Evolutionary conservation across 1,140 invertebrate genomes (phyloP), one percentile per base, ranked within the genome.

Genomic region (Drosophila yakuba): DNA sequence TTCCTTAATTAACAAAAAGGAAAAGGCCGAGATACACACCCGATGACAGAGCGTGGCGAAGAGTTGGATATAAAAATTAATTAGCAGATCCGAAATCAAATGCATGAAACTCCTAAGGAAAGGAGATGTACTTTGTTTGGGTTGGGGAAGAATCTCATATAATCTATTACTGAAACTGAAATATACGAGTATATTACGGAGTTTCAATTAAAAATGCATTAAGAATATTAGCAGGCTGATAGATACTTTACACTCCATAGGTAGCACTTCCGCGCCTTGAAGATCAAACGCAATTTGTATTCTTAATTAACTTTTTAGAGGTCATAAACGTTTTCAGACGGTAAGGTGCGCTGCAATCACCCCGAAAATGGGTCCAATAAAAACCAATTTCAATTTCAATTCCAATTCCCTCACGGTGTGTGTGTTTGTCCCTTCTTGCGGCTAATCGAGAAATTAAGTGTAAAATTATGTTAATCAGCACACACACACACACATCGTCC

Each of bases 61-160:
- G 75, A 82, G 69, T 60, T 71, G 83, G 63, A 83, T 81, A 83
- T 86, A 76, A 86, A 86, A 86, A 86, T 88, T 88, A 88, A 88
- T 88, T 88, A 88, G 67, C 75, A 83, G 62, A 72, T 64, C 45
- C 39, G 17, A 59, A 56, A 81, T 77, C 72, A 80, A 80, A 77
- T 60, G 60, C 72, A 76, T 62, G 44, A 74, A 78, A 60, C 50
- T 47, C 12, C 14, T 20, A 20, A 2, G 2, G 2, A n/a, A 12
- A 10, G 12, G n/a, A 15, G 5, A 10, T 32, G 32, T 32, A 32
- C 32, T 32, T 32, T 32, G 7, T 8, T 4, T 10, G 32, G 5
- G 32, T 2, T 2, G 28, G 28, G 28, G 14, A 8, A 47, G 7
- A 28, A 28, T 2, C 25, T 32, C 28, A 32, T 8, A 0, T 47